Base-by-base conservation (phyloP, 2,888 invertebrate genomes). In the Icerya purchasi region DNA sequence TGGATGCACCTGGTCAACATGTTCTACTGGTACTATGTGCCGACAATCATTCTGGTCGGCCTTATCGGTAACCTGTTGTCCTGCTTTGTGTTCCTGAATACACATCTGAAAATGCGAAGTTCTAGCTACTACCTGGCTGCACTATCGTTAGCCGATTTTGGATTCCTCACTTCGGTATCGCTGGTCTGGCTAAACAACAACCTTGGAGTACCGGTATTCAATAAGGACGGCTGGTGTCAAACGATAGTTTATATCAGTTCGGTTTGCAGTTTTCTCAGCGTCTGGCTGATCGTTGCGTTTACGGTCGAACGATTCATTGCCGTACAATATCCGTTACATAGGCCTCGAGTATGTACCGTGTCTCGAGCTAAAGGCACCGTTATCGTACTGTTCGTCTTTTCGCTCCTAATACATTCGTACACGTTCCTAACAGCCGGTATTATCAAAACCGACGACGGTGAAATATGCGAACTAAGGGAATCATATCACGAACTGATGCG, bases 261-360 rank as follows among this genome's bases (percentile, higher is more conserved):
- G 22, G 76, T 76, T 1, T 78, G 76, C 72, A 78, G 79, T 63
- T 81, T 79, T 57, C 68, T 82, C 14, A 80, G 80, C 66, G 81
- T 80, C 1, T 83, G 82, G 81, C 70, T 82, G 36, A 80, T 81
- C 50, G 82, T 83, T 3, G 80, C 80, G 1, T 82, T 82, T 68
- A 82, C 82, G 1, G 77, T 80, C 1, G 82, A 83, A 67, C 71
- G 82, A 59, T 82, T 80, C 69, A 79, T 82, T 52, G 82, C 81
- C 2, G 78, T 82, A 1, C 78, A 79, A 65, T 78, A 78, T 66
- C 80, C 80, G 0, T 67, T 80, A 14, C 76, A 76, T 58, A 69
- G 79, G 22, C 78, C 79, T 0, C 74, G 75, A 60, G 76, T 80
- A 67, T 81, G 80, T 66, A 81, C 80, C 0, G 76, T 78, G 2